phyloP scores from a whole-genome alignment of 2,888 invertebrate species.

The Ectemnius continuus region DNA sequence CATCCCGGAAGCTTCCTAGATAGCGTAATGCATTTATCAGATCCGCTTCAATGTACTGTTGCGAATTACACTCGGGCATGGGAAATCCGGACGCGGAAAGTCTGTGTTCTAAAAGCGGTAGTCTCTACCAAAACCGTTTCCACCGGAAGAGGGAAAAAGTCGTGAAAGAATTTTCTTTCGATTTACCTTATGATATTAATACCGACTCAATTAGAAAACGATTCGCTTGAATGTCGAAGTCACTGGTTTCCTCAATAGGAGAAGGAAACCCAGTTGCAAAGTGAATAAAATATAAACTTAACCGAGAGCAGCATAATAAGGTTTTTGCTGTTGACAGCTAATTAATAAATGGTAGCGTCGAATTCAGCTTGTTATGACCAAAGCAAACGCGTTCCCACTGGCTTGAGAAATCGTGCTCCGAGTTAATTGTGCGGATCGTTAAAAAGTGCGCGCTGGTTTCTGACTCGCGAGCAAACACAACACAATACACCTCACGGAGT shows the following conservation, averaged over 20 bases:
- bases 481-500: background rate
- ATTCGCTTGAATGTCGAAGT: too few species aligned
- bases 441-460: background rate
- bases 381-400: conserved; percentile 4
- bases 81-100: conserved; percentile 41
- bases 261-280: too few species aligned
- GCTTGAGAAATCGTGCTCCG: background rate
- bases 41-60: conserved; percentile 36
- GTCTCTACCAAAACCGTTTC: too few species aligned
- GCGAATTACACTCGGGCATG: conserved; percentile 34
- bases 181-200: too few species aligned
- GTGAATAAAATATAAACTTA: too few species aligned
- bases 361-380: background rate
- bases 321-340: too few species aligned
- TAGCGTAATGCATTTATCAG: conserved; percentile 53
- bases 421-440: conserved; percentile 14
- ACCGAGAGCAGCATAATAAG: too few species aligned
- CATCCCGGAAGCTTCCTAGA: conserved; percentile 52
- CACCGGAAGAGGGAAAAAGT: background rate
- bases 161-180: too few species aligned
- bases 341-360: too few species aligned
- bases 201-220: too few species aligned
- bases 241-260: too few species aligned
- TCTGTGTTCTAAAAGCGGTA: conserved; percentile 5
- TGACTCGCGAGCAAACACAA: background rate